Conservation (phyloP, 2,113 vertebrate genomes). For the Microcebus jonahi region DNA sequence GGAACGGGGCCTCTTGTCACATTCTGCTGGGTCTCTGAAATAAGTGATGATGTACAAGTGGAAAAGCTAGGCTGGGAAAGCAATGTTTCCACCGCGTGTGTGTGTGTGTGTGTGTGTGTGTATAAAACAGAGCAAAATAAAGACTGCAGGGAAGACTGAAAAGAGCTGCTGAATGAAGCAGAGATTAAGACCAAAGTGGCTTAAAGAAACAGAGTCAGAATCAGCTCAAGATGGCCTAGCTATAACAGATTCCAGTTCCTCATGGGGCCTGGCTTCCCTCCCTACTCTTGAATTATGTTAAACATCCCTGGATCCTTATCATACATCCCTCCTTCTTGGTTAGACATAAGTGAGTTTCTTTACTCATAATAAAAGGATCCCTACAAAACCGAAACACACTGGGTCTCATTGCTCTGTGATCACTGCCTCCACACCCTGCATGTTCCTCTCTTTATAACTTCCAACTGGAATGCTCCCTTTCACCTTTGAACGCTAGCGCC, state of each 20-base stretch:
- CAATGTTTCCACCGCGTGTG: background rate
- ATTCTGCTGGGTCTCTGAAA: background rate
- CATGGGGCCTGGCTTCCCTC: background rate
- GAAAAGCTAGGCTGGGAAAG: background rate
- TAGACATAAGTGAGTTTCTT: background rate
- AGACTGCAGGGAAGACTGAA: background rate
- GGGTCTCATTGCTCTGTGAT: background rate
- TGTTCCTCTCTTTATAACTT: background rate
- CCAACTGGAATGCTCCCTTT: background rate
- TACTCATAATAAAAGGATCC: background rate
- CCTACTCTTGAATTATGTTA: background rate
- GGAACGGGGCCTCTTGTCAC: background rate
- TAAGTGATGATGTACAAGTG: background rate
- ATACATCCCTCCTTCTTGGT: background rate
- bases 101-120: too few species aligned
- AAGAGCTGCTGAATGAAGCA: background rate
- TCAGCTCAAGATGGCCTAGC: background rate
- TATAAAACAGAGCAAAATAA: background rate
- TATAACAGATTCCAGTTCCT: background rate
- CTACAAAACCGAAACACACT: background rate
- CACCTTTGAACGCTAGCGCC: background rate
- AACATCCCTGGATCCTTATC: background rate
- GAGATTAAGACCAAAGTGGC: background rate
- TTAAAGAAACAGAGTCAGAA: background rate
- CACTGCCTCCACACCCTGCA: background rate